A percentile compares a stretch with the other conserved stretches of the same genome.
phyloP scores from a whole-genome alignment of 2,797 vertebrate species.

The Cuculus canorus region DNA sequence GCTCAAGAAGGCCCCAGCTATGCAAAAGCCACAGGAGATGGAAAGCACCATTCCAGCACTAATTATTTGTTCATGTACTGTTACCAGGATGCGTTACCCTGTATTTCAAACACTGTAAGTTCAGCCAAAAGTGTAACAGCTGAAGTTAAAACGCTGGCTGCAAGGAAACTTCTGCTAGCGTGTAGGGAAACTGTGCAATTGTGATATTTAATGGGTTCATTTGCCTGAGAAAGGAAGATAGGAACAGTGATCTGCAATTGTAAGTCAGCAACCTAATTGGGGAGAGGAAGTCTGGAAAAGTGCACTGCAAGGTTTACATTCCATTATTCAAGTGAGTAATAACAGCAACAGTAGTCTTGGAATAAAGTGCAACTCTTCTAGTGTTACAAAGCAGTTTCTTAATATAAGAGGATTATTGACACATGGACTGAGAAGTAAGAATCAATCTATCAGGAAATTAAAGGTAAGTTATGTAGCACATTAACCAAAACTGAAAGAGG shows the following conservation, averaged over 20 bases:
- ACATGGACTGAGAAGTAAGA: not conserved
- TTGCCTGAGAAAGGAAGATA: constrained; percentile 43
- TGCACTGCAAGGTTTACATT: not conserved
- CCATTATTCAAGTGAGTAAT: constrained; percentile 2
- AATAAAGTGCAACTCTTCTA: not conserved
- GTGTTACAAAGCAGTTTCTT: not conserved
- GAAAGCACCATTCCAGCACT: not conserved
- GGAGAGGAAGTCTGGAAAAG: constrained; percentile 33
- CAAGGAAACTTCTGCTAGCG: not conserved
- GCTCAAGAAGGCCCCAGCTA: not conserved
- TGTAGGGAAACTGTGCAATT: not conserved
- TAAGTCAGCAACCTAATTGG: not conserved
- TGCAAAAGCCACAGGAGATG: not conserved
- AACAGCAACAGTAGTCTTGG: not conserved
- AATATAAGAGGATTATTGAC: not conserved
- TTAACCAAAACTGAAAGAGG: not conserved
- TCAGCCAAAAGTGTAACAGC: not conserved
- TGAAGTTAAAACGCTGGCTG: not conserved
- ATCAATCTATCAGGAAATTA: not conserved
- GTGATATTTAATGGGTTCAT: not conserved
- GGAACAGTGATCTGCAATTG: constrained; percentile 7
- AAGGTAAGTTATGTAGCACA: not conserved
- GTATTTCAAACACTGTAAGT: not conserved
- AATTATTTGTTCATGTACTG: not conserved
- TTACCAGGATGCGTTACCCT: not conserved